phyloP scores from a whole-genome alignment of 2,888 invertebrate species.

The Andrena chrysosceles region DNA sequence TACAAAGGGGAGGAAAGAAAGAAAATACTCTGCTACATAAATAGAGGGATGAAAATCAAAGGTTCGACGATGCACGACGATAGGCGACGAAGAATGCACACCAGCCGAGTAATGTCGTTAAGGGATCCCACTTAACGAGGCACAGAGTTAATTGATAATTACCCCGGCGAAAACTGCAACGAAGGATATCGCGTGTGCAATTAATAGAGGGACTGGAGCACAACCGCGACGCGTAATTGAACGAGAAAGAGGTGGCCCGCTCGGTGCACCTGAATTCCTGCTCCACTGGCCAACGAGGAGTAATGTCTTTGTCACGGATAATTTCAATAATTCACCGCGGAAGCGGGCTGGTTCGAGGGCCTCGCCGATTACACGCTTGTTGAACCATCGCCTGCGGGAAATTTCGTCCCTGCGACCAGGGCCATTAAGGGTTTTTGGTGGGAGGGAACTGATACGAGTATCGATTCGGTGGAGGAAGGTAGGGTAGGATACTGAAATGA shows the following conservation, averaged over 20 bases:
- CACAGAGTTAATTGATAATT: constrained; percentile 62
- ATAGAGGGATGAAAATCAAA: no score
- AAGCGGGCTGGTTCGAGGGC: constrained; percentile 2
- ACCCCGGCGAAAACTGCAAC: constrained; percentile 52
- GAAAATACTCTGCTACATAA: no score
- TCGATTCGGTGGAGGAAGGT: not conserved
- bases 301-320: not conserved
- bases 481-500: not conserved
- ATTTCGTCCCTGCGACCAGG: not conserved
- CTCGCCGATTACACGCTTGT: constrained; percentile 23
- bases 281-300: not conserved
- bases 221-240: constrained; percentile 45
- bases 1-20: no score
- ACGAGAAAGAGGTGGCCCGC: constrained; percentile 14
- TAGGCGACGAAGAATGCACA: not conserved
- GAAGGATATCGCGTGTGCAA: constrained; percentile 46
- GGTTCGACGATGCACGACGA: not conserved
- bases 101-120: constrained; percentile 45
- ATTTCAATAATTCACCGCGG: constrained; percentile 23
- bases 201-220: constrained; percentile 29
- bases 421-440: not conserved
- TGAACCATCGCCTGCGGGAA: not conserved
- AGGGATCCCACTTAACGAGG: constrained; percentile 54
- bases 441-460: not conserved
- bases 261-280: not conserved